Percentiles rank a stretch among this genome's conserved stretches.
These are phyloP conservation scores for Tyto alba DNA, from an alignment of 2,113 vertebrate species.

Conservation along the genomic window DNA sequence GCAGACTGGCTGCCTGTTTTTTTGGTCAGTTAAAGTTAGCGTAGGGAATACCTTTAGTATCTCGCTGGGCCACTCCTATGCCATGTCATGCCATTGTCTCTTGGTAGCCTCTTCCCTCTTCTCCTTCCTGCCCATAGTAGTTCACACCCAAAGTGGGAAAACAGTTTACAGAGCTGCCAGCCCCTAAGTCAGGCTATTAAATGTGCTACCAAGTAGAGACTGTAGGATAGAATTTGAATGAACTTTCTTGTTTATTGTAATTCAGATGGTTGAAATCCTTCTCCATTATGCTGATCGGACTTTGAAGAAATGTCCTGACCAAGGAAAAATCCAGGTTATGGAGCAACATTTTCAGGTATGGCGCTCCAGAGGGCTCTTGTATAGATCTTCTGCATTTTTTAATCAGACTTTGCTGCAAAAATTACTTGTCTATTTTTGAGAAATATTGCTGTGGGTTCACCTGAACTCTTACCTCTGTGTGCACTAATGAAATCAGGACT, in stretches of 20 bases:
- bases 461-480: neutral
- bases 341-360: slow-evolving; percentile 94
- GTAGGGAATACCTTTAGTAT: neutral
- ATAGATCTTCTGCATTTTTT: neutral
- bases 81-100: neutral
- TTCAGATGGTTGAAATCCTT: slow-evolving; percentile 92
- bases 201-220: neutral
- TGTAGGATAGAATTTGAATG: neutral
- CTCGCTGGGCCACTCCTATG: neutral
- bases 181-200: neutral
- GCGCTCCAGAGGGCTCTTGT: neutral
- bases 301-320: slow-evolving; percentile 93
- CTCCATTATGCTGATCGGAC: slow-evolving; percentile 87
- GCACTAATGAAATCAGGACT: neutral
- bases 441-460: neutral
- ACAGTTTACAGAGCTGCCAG: neutral
- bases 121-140: neutral
- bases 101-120: neutral
- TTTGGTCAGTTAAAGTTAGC: neutral
- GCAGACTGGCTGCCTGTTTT: neutral
- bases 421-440: neutral
- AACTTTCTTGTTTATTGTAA: neutral
- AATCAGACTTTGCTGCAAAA: neutral
- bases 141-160: neutral
- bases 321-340: slow-evolving; percentile 94